Evolutionary conservation across 2,888 invertebrate species (phyloP).

Genomic region (Euplexia lucipara): DNA sequence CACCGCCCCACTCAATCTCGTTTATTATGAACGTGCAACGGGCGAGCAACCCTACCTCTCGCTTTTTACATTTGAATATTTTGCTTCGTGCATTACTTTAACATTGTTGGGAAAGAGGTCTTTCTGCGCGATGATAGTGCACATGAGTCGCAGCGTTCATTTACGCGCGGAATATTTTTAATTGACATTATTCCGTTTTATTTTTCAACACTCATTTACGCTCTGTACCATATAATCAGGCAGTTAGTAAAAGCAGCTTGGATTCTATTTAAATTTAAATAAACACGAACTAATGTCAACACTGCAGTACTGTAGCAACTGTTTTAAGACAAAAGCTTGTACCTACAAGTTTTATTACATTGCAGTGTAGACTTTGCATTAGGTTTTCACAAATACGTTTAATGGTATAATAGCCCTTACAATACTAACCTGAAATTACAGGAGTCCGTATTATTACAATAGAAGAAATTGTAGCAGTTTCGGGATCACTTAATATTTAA

Average conservation of each 20-base stretch:
- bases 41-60: conserved; percentile 76
- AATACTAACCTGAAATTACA: conserved; percentile 9
- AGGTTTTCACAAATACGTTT: conserved; percentile 20
- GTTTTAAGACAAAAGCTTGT: conserved; percentile 28
- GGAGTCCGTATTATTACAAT: conserved; percentile 9
- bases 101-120: conserved; percentile 77
- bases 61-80: conserved; percentile 86
- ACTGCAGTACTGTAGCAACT: conserved; percentile 15
- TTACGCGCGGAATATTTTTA: conserved; percentile 61
- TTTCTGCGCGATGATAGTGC: conserved; percentile 69
- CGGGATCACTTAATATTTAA: background rate
- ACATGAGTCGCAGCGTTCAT: conserved; percentile 63
- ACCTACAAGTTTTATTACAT: conserved; percentile 21
- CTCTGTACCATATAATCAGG: conserved; percentile 30
- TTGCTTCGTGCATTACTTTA: conserved; percentile 80
- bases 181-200: conserved; percentile 60
- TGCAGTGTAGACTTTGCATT: conserved; percentile 22
- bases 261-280: conserved; percentile 36
- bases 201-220: conserved; percentile 47
- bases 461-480: background rate
- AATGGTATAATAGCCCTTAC: conserved; percentile 16
- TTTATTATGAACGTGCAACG: conserved; percentile 88
- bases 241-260: conserved; percentile 38
- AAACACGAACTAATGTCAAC: conserved; percentile 29
- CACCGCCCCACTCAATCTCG: conserved; percentile 88